phyloP scores from a whole-genome alignment of 2,888 invertebrate species.

The Pachycephus smyrnensis region DNA sequence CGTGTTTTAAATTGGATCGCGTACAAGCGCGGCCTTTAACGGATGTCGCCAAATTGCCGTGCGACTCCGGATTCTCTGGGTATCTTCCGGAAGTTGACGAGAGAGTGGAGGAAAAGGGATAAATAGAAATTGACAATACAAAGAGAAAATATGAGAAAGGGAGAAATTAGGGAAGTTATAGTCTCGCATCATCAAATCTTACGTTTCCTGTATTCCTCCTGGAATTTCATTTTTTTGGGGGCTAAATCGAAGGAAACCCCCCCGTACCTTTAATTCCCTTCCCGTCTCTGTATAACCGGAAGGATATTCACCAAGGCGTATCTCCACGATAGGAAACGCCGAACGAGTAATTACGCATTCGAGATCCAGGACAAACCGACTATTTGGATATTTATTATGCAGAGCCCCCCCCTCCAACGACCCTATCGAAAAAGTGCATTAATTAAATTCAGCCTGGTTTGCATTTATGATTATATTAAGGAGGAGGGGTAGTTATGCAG shows the following conservation, averaged over 20 bases:
- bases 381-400: conserved; percentile 19
- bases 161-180: not conserved
- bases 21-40: conserved; percentile 62
- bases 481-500: not conserved
- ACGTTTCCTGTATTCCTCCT: not conserved
- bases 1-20: conserved; percentile 64
- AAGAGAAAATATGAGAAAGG: not conserved
- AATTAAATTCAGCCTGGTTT: conserved; percentile 3
- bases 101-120: conserved; percentile 21
- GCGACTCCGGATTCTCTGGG: conserved; percentile 53
- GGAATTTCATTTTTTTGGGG: not conserved
- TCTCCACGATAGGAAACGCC: conserved; percentile 43
- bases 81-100: conserved; percentile 31
- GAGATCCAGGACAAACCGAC: conserved; percentile 10
- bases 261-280: too few species aligned
- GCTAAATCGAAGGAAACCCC: not conserved
- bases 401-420: not conserved
- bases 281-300: conserved; percentile 37
- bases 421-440: not conserved
- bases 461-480: conserved; percentile 12
- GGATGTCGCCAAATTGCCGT: conserved; percentile 66
- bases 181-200: not conserved
- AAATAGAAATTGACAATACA: not conserved
- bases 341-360: conserved; percentile 5
- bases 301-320: conserved; percentile 54